Evolutionary conservation across 2,113 vertebrate species (phyloP).

Genomic region (Orycteropus afer): DNA sequence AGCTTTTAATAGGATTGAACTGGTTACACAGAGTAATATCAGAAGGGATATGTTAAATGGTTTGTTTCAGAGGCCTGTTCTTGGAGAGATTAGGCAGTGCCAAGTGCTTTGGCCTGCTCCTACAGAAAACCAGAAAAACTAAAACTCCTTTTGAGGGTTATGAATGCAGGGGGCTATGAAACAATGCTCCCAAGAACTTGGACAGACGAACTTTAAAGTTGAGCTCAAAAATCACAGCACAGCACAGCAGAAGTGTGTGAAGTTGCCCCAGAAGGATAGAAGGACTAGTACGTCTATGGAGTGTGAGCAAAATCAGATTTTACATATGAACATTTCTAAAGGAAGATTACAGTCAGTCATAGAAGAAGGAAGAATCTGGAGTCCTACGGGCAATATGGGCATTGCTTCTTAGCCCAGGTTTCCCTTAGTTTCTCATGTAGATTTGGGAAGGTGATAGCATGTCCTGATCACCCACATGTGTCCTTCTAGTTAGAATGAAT

Average conservation of each 20-base stretch:
- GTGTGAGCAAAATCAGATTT: background rate
- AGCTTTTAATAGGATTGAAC: constrained; percentile 65
- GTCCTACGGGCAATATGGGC: background rate
- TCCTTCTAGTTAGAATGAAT: background rate
- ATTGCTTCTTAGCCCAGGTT: background rate
- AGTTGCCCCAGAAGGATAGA: background rate
- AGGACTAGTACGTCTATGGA: background rate
- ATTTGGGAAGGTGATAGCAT: background rate
- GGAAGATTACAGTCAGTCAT: background rate
- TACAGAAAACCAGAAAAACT: constrained; percentile 17
- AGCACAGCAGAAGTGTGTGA: constrained; percentile 23
- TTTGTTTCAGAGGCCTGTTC: constrained; percentile 69
- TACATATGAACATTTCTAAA: background rate
- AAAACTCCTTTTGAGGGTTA: constrained; percentile 6
- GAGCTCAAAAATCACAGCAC: constrained; percentile 33
- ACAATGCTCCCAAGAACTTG: background rate
- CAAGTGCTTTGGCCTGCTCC: background rate
- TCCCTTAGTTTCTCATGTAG: background rate
- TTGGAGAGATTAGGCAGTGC: constrained; percentile 46
- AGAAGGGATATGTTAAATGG: background rate
- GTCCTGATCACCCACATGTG: background rate
- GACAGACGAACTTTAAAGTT: background rate
- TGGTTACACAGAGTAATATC: constrained; percentile 5
- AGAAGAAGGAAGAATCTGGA: background rate
- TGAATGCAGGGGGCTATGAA: background rate